These are phyloP conservation scores for Siderastrea siderea DNA, from an alignment of 92 coral and sea anemone species.

Conservation along the genomic window DNA sequence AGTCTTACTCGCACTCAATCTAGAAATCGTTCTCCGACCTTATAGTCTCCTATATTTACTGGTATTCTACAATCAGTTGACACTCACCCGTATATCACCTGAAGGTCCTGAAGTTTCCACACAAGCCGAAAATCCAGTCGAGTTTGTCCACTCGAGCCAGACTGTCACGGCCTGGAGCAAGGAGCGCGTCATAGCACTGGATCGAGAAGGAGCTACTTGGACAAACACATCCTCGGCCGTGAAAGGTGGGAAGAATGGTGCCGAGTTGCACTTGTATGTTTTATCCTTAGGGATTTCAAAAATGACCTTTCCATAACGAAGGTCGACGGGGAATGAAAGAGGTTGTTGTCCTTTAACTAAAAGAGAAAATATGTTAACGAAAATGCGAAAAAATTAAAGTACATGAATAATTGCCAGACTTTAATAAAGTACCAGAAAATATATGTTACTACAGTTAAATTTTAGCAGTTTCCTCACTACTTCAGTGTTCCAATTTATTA, in stretches of 20 bases:
- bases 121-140: conserved; percentile 74
- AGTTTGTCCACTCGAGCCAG: conserved; percentile 77
- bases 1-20: too few relatives aligned
- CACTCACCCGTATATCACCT: conserved; percentile 55
- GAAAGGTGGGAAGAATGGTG: conserved; percentile 60
- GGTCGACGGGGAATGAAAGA: not conserved
- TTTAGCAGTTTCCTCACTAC: too few relatives aligned
- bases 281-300: conserved; percentile 28
- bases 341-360: not conserved
- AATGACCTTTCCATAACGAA: conserved; percentile 48
- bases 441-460: too few relatives aligned
- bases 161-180: conserved; percentile 79
- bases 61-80: too few relatives aligned
- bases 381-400: too few relatives aligned
- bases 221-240: conserved; percentile 62
- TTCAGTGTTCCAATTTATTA: too few relatives aligned
- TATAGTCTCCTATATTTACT: too few relatives aligned
- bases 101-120: conserved; percentile 72
- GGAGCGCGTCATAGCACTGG: conserved; percentile 67
- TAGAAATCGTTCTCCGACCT: too few relatives aligned
- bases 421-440: too few relatives aligned
- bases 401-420: too few relatives aligned
- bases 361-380: not conserved
- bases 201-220: conserved; percentile 64
- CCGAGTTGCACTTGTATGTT: conserved; percentile 46